A percentile compares a stretch with the other conserved stretches of the same genome.
Conservation (phyloP, 2,888 invertebrate species). For the Trachelus iudaicus region DNA sequence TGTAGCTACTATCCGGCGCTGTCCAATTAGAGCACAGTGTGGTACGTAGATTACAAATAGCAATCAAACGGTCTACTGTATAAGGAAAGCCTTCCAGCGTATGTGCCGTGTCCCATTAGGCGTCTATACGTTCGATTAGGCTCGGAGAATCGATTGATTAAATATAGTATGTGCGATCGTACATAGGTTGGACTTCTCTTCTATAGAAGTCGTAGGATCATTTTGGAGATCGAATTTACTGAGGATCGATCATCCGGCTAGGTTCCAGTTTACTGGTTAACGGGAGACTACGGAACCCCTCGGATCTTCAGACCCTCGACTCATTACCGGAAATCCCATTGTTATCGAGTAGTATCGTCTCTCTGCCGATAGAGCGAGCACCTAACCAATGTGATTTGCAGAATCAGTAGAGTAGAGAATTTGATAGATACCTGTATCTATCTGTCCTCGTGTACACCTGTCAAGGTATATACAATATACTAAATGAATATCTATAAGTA, state of each 20-base stretch:
- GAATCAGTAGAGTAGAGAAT: not conserved
- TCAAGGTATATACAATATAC: not conserved
- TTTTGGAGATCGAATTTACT: not conserved
- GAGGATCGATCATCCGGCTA: not conserved
- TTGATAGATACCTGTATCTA: not conserved
- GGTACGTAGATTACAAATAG: not conserved
- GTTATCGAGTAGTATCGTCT: not conserved
- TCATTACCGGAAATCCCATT: not conserved
- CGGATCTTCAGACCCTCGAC: not conserved
- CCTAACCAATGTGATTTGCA: not conserved
- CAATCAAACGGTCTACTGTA: not conserved
- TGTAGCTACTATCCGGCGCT: not conserved
- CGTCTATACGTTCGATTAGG: not conserved
- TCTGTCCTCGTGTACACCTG: not conserved
- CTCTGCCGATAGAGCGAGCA: not conserved
- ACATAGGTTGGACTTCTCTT: not conserved
- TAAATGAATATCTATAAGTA: not conserved
- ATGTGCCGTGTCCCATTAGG: not conserved
- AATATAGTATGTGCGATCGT: not conserved
- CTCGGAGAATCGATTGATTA: not conserved
- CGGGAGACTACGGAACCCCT: not conserved
- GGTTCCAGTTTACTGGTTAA: not conserved
- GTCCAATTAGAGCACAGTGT: not conserved
- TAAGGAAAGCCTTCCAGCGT: not conserved
- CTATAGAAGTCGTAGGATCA: not conserved